Evolutionary conservation across 2,113 vertebrate genomes (phyloP).

Genomic region (Speoplatyrhinus poulsoni): DNA sequence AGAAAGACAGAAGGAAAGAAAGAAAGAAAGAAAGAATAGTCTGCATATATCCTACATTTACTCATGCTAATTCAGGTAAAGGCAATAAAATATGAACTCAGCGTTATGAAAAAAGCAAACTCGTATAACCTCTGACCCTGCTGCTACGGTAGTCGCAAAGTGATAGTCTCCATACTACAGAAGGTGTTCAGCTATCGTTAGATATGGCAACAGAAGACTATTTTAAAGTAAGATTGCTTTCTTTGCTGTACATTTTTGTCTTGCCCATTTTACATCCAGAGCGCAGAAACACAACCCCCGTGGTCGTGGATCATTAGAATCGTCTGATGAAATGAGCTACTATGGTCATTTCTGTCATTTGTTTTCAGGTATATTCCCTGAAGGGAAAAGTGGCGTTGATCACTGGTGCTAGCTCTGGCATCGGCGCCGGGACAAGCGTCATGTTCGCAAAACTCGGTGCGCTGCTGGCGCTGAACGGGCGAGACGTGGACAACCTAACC

Average conservation of each 20-base stretch:
- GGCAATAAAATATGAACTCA: too few relatives aligned
- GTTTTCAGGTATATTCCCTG: conserved; percentile 70
- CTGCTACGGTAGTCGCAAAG: conserved; percentile 5
- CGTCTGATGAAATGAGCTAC: background rate
- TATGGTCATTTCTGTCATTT: background rate
- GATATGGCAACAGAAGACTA: conserved; percentile 61
- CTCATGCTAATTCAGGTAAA: too few relatives aligned
- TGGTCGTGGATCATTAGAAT: background rate
- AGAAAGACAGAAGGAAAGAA: background rate
- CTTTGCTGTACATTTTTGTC: too few relatives aligned
- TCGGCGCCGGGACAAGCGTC: conserved; percentile 75
- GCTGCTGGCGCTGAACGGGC: conserved; percentile 75
- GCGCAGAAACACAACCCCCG: background rate
- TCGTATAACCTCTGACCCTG: too few relatives aligned
- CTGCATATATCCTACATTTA: too few relatives aligned
- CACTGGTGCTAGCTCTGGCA: conserved; percentile 82
- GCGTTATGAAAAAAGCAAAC: too few relatives aligned
- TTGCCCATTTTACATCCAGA: background rate
- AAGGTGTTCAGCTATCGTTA: background rate
- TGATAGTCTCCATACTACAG: background rate
- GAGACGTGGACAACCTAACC: conserved; percentile 74
- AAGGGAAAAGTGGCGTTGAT: conserved; percentile 76
- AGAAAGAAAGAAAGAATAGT: too few relatives aligned
- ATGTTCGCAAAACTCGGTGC: conserved; percentile 80
- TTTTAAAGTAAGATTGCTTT: conserved; percentile 53